Evolutionary conservation across 2,113 vertebrate species (phyloP), one percentile per base, ranked within the genome.

Genomic region (Cryptotis parvus): DNA sequence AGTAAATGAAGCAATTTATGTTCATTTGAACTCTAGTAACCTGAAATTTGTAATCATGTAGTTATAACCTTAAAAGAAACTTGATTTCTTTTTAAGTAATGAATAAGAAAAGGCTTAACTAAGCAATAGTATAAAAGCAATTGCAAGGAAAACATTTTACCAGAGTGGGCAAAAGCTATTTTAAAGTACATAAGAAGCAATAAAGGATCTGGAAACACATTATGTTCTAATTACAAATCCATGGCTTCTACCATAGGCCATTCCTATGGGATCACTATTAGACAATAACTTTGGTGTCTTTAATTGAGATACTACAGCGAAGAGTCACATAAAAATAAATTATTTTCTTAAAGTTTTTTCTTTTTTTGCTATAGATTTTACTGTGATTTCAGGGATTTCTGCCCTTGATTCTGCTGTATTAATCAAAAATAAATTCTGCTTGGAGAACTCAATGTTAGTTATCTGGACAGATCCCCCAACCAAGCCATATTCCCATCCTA

Each of bases 281-380:
- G 33, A 4, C 18, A 83, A 72, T 37, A 79, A 75, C 10, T 45
- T 92, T 80, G 37, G 26, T 85, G 41, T 79, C 24, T 37, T 85
- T 89, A 18, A 24, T 39, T 82, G 14, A 93, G 2, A 83, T 77
- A 83, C 14, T 78, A 80, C 37, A 94, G 33, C 20, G 72, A 89
- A 82, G 26, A 70, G 11, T 37, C 65, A 1, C 2, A 52, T 69
- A 75, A 92, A 87, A 33, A 0, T 33, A 79, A 78, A 31, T 4
- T 2, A 37, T 49, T 87, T 92, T 61, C 55, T 61, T 61, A 26
- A 61, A 26, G 26, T 15, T 58, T 4, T n/a, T 61, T 61, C 20
- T 61, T 61, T 61, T 61, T 86, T 43, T 77, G 24, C 39, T 0
- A 55, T 37, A 87, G 73, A 85, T 2, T 20, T 16, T 18, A 3